These are phyloP conservation scores for Eupithecia pulchellata DNA, from an alignment of 2,888 invertebrate species.

Conservation along the genomic window DNA sequence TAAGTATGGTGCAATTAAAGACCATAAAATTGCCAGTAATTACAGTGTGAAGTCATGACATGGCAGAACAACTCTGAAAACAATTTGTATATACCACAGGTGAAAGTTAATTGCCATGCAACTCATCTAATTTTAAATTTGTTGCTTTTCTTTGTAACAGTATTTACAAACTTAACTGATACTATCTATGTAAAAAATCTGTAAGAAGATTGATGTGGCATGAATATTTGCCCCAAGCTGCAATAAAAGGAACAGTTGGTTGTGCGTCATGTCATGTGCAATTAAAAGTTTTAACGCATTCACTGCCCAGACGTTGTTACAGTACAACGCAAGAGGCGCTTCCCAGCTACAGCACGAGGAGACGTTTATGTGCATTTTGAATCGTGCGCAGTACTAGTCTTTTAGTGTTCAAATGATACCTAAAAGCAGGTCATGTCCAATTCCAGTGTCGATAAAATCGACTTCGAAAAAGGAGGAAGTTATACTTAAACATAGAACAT, in stretches of 20 bases:
- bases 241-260: background rate
- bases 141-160: background rate
- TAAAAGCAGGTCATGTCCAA: too few relatives aligned
- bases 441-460: too few relatives aligned
- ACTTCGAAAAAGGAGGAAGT: too few relatives aligned
- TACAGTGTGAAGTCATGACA: background rate
- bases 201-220: too few relatives aligned
- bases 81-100: background rate
- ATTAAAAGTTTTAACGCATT: background rate
- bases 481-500: too few relatives aligned
- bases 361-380: background rate
- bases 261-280: background rate
- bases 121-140: background rate
- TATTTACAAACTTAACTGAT: background rate
- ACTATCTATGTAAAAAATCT: too few relatives aligned
- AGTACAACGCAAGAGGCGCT: background rate
- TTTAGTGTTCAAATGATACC: background rate
- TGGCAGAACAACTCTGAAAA: constrained; percentile 1
- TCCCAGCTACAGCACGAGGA: background rate
- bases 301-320: background rate
- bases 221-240: background rate
- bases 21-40: constrained; percentile 5
- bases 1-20: background rate
- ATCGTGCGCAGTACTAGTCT: too few relatives aligned
- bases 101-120: constrained; percentile 6